Percentiles rank a stretch among this genome's conserved stretches.
Evolutionary conservation across 2,888 invertebrate species (phyloP).

Genomic region (Drosophila gaucha): DNA sequence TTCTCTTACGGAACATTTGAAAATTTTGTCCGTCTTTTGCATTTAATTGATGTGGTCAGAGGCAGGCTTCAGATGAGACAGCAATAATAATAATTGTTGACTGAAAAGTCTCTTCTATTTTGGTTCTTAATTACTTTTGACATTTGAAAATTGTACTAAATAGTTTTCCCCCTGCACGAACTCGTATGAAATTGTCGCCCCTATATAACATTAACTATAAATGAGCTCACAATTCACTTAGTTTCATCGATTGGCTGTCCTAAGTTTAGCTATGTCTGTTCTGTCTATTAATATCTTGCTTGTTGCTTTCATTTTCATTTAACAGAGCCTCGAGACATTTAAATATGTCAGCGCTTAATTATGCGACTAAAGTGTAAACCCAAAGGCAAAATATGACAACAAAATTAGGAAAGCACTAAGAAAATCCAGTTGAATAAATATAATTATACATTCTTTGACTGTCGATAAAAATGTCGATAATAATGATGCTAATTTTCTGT

Average conservation of each 20-base stretch:
- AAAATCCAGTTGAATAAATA: background rate
- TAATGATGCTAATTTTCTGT: background rate
- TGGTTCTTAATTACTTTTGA: conserved; percentile 5
- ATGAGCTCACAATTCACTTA: conserved; percentile 1
- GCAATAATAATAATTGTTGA: conserved; percentile 7
- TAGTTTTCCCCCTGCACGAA: conserved; percentile 4
- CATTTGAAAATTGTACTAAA: conserved; percentile 1
- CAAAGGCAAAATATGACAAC: background rate
- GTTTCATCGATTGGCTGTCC: conserved; percentile 7
- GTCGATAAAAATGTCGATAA: background rate
- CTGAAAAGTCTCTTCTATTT: background rate
- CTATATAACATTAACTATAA: conserved; percentile 8
- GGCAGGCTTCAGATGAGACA: no score
- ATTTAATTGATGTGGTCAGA: conserved; percentile 15
- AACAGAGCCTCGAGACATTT: background rate
- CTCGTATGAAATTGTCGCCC: background rate
- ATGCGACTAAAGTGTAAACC: background rate
- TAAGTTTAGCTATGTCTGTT: conserved; percentile 14
- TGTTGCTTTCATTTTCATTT: conserved; percentile 12
- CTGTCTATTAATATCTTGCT: conserved; percentile 8
- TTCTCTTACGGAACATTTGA: no score
- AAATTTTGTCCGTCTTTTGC: no score
- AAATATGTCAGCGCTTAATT: conserved; percentile 33
- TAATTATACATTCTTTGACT: background rate
- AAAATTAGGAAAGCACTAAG: conserved; percentile 1